Conservation (phyloP, 2,113 vertebrate species). For the Alectura lathami region DNA sequence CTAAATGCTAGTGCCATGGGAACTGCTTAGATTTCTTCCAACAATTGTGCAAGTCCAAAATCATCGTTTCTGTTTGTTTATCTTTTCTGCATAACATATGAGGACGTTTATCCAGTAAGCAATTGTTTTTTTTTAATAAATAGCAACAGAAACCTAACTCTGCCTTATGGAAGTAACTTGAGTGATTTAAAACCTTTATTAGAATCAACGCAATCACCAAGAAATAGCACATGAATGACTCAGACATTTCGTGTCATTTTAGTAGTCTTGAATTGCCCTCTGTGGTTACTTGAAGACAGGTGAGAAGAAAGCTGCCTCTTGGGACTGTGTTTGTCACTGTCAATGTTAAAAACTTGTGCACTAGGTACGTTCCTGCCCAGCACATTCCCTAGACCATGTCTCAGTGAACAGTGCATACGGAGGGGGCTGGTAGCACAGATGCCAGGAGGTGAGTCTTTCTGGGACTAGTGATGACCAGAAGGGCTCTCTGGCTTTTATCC, state of each 20-base stretch:
- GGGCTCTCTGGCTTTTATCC: background rate
- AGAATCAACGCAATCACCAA: background rate
- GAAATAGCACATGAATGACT: background rate
- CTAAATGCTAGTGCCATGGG: constrained; percentile 3
- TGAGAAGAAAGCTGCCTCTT: background rate
- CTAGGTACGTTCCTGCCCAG: background rate
- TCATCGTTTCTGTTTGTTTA: background rate
- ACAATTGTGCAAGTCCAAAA: background rate
- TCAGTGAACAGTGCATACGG: background rate
- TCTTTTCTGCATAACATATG: background rate
- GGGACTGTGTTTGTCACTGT: background rate
- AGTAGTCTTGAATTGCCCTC: background rate
- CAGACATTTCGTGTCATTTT: background rate
- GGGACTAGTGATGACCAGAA: background rate
- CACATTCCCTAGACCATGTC: background rate
- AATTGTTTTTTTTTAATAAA: background rate
- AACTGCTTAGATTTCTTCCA: background rate
- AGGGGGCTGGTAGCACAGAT: background rate
- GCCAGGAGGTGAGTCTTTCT: background rate
- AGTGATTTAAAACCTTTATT: background rate
- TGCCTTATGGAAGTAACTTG: background rate
- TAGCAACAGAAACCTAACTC: background rate
- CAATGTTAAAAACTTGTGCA: background rate
- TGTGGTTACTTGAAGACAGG: background rate
- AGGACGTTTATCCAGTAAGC: background rate